phyloP scores from a whole-genome alignment of 1,140 invertebrate species.

The Cyrtorhinus lividipennis region DNA sequence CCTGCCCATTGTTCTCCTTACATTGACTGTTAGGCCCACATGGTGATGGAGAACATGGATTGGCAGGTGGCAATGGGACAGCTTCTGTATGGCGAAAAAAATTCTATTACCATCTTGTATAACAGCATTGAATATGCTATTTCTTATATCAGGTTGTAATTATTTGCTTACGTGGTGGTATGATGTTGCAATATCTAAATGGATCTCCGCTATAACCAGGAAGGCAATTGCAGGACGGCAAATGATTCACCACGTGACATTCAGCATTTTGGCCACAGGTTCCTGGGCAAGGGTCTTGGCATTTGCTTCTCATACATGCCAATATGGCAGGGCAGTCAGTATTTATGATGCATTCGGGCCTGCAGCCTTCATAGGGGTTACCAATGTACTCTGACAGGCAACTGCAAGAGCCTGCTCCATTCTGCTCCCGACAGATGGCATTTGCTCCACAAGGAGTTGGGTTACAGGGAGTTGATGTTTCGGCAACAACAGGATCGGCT shows the following conservation, averaged over 20 bases:
- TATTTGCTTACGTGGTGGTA: slow-evolving; percentile 31
- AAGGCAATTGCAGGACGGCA: slow-evolving; percentile 39
- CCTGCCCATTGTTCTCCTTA: slow-evolving; percentile 33
- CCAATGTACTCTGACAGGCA: slow-evolving; percentile 37
- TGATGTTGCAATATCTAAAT: slow-evolving; percentile 33
- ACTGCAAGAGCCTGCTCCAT: slow-evolving; percentile 49
- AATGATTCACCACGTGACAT: slow-evolving; percentile 39
- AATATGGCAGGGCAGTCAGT: slow-evolving; percentile 49
- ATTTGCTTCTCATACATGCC: slow-evolving; percentile 52
- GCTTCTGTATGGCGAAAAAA: not conserved
- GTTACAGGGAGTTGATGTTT: slow-evolving; percentile 41
- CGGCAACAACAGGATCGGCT: slow-evolving; percentile 26
- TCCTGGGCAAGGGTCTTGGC: slow-evolving; percentile 48
- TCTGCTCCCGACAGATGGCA: slow-evolving; percentile 59
- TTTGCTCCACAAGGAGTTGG: slow-evolving; percentile 66
- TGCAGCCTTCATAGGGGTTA: slow-evolving; percentile 41
- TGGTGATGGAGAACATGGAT: slow-evolving; percentile 50
- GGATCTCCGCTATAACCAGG: slow-evolving; percentile 40
- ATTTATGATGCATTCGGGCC: slow-evolving; percentile 51
- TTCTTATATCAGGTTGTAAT: not conserved
- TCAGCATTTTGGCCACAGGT: slow-evolving; percentile 38
- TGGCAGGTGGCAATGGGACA: slow-evolving; percentile 25
- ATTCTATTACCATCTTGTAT: not conserved
- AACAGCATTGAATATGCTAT: not conserved
- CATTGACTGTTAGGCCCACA: slow-evolving; percentile 49